Evolutionary conservation across 2,888 invertebrate genomes (phyloP), one percentile per base, ranked within the genome.

Genomic region (Nineta flava): DNA sequence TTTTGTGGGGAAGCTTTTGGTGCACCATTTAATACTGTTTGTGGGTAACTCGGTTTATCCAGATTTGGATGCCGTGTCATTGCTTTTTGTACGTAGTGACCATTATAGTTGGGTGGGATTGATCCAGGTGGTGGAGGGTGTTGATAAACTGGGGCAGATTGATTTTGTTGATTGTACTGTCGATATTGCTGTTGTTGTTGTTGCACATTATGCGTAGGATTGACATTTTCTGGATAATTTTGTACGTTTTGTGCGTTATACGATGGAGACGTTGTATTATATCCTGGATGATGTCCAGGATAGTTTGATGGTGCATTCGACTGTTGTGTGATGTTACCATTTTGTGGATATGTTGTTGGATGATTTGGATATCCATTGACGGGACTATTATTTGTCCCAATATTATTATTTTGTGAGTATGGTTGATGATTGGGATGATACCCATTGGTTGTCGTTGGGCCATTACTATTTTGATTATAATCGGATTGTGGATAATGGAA

Each of bases 51-150:
- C 6, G 43, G 15, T 46, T 46, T 49, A 21, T 9, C 32, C 5
- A 16, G 12, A 44, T 44, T 44, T n/a, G 10, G 26, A 44, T 16
- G 21, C 1, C 44, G 44, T 10, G 15, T 44, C 19, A 44, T 48
- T 35, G 13, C 32, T 47, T 40, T 19, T 32, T 47, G 50, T 31
- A 16, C 13, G 19, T 43, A 12, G 50, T 35, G 19, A 26, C 44
- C 26, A 12, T 44, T 44, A n/a, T 16, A 26, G 7, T 7, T 26
- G n/a, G 40, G 16, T n/a, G n/a, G n/a, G n/a, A n/a, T n/a, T n/a
- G n/a, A n/a, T 1, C 50, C 45, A 35, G 65, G 64, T 2, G 65
- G 62, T 13, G 66, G 65, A 2, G 64, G 61, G 53, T 65, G 61
- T 52, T 62, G 65, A 52, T 65, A 62, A 17, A 55, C 50, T 5